Evolutionary conservation across 2,113 vertebrate genomes (phyloP).

Genomic region (Ailuropoda melanoleuca): DNA sequence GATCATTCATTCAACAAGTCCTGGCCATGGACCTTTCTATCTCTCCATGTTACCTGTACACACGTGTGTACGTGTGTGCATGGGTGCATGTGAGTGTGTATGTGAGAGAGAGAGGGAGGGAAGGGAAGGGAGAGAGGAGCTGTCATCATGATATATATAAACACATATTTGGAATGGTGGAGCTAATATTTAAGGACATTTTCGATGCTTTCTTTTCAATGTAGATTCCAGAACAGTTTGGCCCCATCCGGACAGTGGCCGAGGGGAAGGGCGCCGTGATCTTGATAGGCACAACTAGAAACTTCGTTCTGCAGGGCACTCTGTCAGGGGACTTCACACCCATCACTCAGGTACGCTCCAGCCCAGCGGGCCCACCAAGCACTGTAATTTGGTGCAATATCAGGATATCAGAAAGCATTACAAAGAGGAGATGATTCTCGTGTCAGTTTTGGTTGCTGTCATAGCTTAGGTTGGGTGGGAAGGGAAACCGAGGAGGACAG

Average conservation of each 20-base stretch:
- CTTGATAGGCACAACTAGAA: constrained; percentile 96
- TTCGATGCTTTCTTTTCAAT: neutral
- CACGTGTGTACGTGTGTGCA: too few species aligned
- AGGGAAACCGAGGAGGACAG: neutral
- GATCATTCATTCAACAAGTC: neutral
- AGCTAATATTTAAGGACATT: neutral
- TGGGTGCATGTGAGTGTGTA: neutral
- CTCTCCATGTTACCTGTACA: neutral
- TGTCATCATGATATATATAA: neutral
- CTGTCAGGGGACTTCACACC: constrained; percentile 92
- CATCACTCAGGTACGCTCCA: constrained; percentile 92
- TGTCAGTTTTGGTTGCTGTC: neutral
- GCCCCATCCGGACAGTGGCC: constrained; percentile 95
- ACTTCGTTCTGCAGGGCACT: constrained; percentile 94
- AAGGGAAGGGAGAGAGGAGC: neutral
- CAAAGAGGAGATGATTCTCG: neutral
- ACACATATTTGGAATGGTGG: neutral
- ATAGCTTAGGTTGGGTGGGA: neutral
- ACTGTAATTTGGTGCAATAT: rapidly evolving
- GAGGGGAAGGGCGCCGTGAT: constrained; percentile 94
- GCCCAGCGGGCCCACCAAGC: neutral
- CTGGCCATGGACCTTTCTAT: neutral
- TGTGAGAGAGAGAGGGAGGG: neutral
- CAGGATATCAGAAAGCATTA: rapidly evolving
- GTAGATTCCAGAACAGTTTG: constrained; percentile 96